Evolutionary conservation across 2,113 vertebrate species (phyloP), one percentile per base, ranked within the genome.

Genomic region (Phoenicopterus ruber): DNA sequence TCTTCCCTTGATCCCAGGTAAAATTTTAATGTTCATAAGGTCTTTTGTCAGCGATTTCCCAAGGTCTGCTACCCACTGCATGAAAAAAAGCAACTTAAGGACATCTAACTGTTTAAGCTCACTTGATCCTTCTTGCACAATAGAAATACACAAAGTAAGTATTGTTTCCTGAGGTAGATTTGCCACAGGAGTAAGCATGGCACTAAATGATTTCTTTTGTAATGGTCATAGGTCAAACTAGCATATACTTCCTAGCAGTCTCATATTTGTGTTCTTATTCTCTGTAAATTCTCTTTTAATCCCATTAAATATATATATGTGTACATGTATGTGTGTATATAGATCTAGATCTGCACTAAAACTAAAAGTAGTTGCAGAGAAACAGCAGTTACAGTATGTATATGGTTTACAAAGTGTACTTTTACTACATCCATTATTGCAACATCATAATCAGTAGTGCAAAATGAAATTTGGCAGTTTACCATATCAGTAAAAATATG

Each of bases 401-500:
- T 32, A 28, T 7, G 7, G 13, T 47, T 36, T 73, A 63, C 9
- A 38, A 73, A 73, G 11, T 54, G 3, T 57, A 34, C 18, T 80
- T 73, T 17, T 6, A 46, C 18, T 65, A 17, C 19, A 82, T 18
- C 22, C 55, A 66, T n/a, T 19, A 66, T 44, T 86, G n/a, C 25
- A 55, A 52, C 8, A 49, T 32, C 1, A 0, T 8, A 62, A 49
- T 28, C 1, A 1, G 9, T 34, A 55, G 31, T 31, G 26, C 10
- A 73, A 67, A 86, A 83, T 69, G 5, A 80, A 80, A 62, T 86
- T 38, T 52, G 13, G 6, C 17, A 13, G 46, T 66, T 92, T 46
- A 62, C 12, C 5, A 3, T 32, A 50, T 29, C 25, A 55, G 12
- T 81, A 31, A 85, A 95, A 88, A 71, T 24, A 47, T 1, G 2